These are phyloP conservation scores for Cryptoprocta ferox DNA, from an alignment of 2,797 vertebrate genomes.

Conservation along the genomic window DNA sequence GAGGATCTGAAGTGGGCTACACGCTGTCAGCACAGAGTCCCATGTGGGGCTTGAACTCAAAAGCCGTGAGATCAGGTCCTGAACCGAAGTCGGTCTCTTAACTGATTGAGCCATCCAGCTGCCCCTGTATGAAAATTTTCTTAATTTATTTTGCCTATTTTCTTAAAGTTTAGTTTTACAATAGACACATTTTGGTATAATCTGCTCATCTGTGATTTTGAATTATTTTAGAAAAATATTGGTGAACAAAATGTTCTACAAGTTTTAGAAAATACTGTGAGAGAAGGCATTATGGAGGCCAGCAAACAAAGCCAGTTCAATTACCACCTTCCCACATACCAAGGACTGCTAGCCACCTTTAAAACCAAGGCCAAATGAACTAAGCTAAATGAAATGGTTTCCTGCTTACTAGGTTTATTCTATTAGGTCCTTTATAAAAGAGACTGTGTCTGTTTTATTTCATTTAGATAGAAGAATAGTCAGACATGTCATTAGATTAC, in stretches of 20 bases:
- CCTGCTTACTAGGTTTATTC: conserved; percentile 63
- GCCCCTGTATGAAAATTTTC: neutral
- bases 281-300: neutral
- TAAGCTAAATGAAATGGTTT: conserved; percentile 53
- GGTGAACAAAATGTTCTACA: neutral
- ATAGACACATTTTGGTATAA: neutral
- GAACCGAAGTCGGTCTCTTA: too few relatives aligned
- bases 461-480: conserved; percentile 70
- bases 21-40: too few relatives aligned
- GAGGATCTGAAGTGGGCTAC: too few relatives aligned
- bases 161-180: neutral
- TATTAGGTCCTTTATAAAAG: conserved; percentile 56
- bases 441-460: conserved; percentile 60
- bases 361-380: conserved; percentile 45
- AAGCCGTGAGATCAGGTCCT: too few relatives aligned
- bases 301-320: neutral
- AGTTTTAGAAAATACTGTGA: neutral
- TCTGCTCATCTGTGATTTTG: neutral
- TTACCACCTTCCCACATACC: neutral
- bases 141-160: neutral
- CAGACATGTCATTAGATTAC: conserved; percentile 69
- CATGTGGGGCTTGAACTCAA: too few relatives aligned
- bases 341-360: conserved; percentile 25
- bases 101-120: too few relatives aligned
- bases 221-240: conserved; percentile 32